Conservation (phyloP, 2,797 vertebrate genomes). For the Enteromius anoplus region DNA sequence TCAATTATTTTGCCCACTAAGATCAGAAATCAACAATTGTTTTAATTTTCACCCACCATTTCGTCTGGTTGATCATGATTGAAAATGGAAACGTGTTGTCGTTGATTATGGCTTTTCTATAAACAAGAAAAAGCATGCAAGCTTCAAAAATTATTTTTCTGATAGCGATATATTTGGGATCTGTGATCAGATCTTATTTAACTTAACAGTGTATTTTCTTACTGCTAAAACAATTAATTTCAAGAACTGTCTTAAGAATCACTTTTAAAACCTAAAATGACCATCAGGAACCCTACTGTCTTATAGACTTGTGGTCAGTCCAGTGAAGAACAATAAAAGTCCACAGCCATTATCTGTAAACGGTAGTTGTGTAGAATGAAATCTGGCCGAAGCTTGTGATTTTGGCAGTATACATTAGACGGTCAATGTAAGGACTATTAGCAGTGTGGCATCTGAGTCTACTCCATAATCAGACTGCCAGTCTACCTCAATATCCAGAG, state of each 20-base stretch:
- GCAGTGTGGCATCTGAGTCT: not conserved
- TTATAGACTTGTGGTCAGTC: not conserved
- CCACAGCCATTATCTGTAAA: not conserved
- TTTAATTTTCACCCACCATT: not conserved
- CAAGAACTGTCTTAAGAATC: not conserved
- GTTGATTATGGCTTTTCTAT: not conserved
- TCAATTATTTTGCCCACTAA: not conserved
- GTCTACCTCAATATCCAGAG: constrained; percentile 29
- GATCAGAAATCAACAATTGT: not conserved
- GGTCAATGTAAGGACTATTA: not conserved
- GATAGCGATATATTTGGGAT: not conserved
- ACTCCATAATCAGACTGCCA: constrained; percentile 27
- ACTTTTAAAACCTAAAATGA: not conserved
- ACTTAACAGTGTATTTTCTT: too few relatives aligned
- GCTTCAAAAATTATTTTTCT: not conserved
- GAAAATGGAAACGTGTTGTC: not conserved
- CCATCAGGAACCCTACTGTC: too few relatives aligned
- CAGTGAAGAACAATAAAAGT: not conserved
- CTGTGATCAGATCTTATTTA: too few relatives aligned
- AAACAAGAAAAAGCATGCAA: not conserved
- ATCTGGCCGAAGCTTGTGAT: not conserved
- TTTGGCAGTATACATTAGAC: not conserved
- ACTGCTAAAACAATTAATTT: not conserved
- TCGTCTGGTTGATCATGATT: not conserved
- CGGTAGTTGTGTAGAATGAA: not conserved